Conservation (phyloP, 2,888 invertebrate species). For the Tromatobia lineatoria region DNA sequence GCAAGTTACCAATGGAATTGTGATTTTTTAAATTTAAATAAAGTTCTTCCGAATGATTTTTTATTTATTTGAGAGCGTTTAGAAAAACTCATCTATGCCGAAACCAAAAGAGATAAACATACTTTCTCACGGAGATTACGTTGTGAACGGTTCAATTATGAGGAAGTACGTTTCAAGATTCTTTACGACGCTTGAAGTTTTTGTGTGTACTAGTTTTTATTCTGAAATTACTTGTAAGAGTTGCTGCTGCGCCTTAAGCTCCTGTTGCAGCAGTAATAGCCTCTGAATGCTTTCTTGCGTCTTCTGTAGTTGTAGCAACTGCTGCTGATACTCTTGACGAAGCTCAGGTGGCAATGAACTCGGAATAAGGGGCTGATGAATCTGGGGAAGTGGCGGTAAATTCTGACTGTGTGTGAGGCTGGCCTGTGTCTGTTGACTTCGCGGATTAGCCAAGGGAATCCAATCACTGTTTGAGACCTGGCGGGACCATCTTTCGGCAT, state of each 20-base stretch:
- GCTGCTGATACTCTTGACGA: slow-evolving; percentile 83
- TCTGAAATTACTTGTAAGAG: slow-evolving; percentile 79
- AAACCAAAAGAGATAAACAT: too few relatives aligned
- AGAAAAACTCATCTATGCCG: too few relatives aligned
- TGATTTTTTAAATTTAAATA: too few relatives aligned
- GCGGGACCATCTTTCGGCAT: slow-evolving; percentile 82
- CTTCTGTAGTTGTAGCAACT: slow-evolving; percentile 82
- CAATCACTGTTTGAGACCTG: slow-evolving; percentile 84
- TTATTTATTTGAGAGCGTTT: too few relatives aligned
- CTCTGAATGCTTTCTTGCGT: slow-evolving; percentile 84
- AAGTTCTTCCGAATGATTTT: too few relatives aligned
- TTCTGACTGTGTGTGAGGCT: slow-evolving; percentile 62
- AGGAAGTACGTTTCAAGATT: not conserved
- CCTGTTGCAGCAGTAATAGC: slow-evolving; percentile 81
- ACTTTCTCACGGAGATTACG: too few relatives aligned
- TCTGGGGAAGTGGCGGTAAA: slow-evolving; percentile 64
- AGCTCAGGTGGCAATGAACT: slow-evolving; percentile 79
- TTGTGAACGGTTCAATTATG: too few relatives aligned
- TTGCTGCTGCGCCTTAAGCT: slow-evolving; percentile 81
- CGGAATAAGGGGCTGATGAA: slow-evolving; percentile 63
- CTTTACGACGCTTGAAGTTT: not conserved
- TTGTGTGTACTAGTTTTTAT: not conserved
- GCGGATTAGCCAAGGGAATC: slow-evolving; percentile 83
- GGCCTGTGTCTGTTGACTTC: slow-evolving; percentile 69
- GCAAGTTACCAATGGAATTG: too few relatives aligned